Evolutionary conservation across 1,140 invertebrate genomes (phyloP), one percentile per base, ranked within the genome.

Genomic region (Drosophila repleta): DNA sequence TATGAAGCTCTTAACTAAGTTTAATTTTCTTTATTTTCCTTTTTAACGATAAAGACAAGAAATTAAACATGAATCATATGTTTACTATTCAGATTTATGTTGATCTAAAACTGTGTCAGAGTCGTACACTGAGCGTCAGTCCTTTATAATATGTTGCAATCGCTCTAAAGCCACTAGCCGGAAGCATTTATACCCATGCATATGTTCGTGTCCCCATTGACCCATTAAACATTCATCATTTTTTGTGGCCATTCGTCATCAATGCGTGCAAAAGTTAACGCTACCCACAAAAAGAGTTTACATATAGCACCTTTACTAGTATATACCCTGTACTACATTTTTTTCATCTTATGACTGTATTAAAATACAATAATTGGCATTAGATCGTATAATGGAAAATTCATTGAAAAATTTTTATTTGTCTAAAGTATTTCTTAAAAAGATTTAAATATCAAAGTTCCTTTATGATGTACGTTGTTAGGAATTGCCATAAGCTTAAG

Each of bases 171-270:
- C 61, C 48, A 48, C 26, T 7, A 29, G n/a, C 61, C 67, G 52
- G 67, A 66, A 58, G 39, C 57, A 68, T 73, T 62, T 62, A 69
- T 73, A 46, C 26, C 51, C 6, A 41, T 76, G 72, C 80, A 82
- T 87, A 74, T 88, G 77, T 74, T 53, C 64, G 45, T 78, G 70
- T 79, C 75, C 67, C 74, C 83, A 88, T 55, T 87, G 79, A 39
- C 75, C 71, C 79, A 76, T 87, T 87, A 88, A 78, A 88, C 82
- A 87, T 87, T 87, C 83, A 88, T 87, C 82, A 87, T 87, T 88
- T 82, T 88, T 67, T 67, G 76, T 70, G 58, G 71, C 48, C 82
- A 87, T 85, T 82, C 83, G 83, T 87, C 81, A 85, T 75, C 74
- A 78, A 78, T 78, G 74, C 74, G 78, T 82, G 82, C 66, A 85